Evolutionary conservation across 2,888 invertebrate species (phyloP), one percentile per base, ranked within the genome.

Genomic region (Calliphora vomitoria): DNA sequence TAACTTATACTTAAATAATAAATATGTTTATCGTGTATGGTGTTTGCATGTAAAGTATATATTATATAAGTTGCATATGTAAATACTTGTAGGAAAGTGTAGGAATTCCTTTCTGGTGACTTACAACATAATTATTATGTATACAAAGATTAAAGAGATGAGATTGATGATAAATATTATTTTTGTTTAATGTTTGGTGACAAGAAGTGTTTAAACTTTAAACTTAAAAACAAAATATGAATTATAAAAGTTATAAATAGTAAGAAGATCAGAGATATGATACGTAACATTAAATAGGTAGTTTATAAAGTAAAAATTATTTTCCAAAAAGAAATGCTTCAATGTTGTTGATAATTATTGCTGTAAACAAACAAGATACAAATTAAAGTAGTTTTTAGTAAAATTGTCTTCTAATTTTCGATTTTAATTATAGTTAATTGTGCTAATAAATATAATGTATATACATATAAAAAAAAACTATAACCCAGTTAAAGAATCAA

Each of bases 281-380:
- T 81, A 58, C 55, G 38, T 71, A 71, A 85, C 64, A 76, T 71
- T 76, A 53, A 76, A 18, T 71, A 76, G 68, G 31, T 75, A 62
- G 8, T 60, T 31, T 72, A 74, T 44, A 47, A 78, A 86, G 13
- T 66, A 82, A 72, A 85, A 75, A 76, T 69, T 55, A 62, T 60
- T 81, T 76, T 55, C 58, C 64, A 64, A 72, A 55, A 82, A 72
- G 68, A 76, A 82, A 82, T 86, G 78, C 74, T 82, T 74, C 71
- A 82, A 74, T 78, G 50, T 60, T 66, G 78, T 79, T 69, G 68
- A 68, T 64, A 74, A 55, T 53, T 74, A 55, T 55, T 82, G 66
- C 82, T 82, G 78, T 11, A 75, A 85, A 69, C 15, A 60, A 75
- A 58, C 3, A 35, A 41, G 25, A 38, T 18, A 20, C 11, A 68